Percentiles rank a stretch among this genome's conserved stretches.
Evolutionary conservation across 2,888 invertebrate species (phyloP).

Genomic region (Cremastobaeus sp.): DNA sequence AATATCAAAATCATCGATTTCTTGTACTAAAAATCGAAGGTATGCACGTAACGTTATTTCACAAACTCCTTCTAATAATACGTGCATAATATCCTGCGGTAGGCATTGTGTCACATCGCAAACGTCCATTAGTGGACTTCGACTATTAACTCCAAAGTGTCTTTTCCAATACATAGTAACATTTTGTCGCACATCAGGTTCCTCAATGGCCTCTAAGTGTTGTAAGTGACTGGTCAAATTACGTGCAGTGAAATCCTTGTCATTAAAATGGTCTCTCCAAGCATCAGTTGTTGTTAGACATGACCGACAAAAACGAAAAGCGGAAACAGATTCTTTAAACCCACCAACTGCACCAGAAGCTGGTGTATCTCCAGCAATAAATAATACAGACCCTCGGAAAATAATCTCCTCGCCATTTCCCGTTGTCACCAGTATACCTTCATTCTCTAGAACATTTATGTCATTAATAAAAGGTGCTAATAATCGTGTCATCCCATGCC

Average conservation of each 20-base stretch:
- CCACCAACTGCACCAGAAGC: slow-evolving; percentile 10
- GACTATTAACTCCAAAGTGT: not conserved
- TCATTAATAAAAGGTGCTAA: slow-evolving; percentile 51
- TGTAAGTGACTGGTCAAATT: slow-evolving; percentile 1
- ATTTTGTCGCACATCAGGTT: not conserved
- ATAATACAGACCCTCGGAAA: slow-evolving; percentile 1
- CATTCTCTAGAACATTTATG: slow-evolving; percentile 36
- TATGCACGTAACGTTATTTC: slow-evolving; percentile 29
- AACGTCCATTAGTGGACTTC: not conserved
- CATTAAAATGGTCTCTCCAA: slow-evolving; percentile 16
- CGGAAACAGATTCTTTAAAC: too few relatives aligned
- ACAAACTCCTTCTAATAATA: slow-evolving; percentile 56
- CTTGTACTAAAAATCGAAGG: slow-evolving; percentile 25
- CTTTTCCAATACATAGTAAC: not conserved
- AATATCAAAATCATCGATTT: not conserved
- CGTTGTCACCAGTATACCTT: slow-evolving; percentile 33
- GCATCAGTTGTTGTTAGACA: slow-evolving; percentile 14
- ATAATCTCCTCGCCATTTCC: slow-evolving; percentile 11
- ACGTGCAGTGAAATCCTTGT: slow-evolving; percentile 1
- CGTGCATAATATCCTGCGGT: slow-evolving; percentile 52
- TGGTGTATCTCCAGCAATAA: too few relatives aligned
- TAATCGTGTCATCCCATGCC: slow-evolving; percentile 40
- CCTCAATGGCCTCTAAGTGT: slow-evolving; percentile 5
- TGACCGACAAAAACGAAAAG: slow-evolving; percentile 17
- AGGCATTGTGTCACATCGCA: slow-evolving; percentile 12